Evolutionary conservation across 2,113 vertebrate species (phyloP).

Genomic region (Vanacampus margaritifer): DNA sequence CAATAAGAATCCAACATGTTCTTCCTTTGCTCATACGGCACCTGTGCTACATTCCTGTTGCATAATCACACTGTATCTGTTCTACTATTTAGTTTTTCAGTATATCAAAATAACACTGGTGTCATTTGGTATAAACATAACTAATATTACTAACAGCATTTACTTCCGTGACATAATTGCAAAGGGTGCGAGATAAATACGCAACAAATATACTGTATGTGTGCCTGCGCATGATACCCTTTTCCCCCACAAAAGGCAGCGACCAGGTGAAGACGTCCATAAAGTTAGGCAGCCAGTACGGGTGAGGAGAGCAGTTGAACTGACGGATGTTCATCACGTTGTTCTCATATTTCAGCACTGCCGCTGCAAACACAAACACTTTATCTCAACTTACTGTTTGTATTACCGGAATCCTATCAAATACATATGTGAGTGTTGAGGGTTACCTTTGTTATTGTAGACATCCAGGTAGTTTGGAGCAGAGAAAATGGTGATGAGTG

Average conservation of each 20-base stretch:
- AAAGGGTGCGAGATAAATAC: neutral
- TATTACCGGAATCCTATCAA: neutral
- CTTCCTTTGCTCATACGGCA: neutral
- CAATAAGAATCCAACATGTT: neutral
- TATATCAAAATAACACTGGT: neutral
- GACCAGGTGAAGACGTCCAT: conserved; percentile 84
- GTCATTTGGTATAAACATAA: neutral
- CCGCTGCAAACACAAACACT: conserved; percentile 58
- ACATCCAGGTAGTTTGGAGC: conserved; percentile 82
- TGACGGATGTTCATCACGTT: conserved; percentile 83
- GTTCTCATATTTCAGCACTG: conserved; percentile 81
- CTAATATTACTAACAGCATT: neutral
- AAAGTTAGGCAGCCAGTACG: conserved; percentile 82
- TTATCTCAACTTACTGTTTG: neutral
- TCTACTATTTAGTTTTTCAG: neutral
- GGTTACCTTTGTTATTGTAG: conserved; percentile 80
- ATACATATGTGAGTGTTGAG: neutral
- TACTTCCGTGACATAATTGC: neutral
- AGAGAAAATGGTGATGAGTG: conserved; percentile 81
- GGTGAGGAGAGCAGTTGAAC: conserved; percentile 81
- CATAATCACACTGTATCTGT: neutral
- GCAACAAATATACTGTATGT: neutral
- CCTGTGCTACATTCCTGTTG: neutral
- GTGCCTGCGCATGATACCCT: conserved; percentile 52
- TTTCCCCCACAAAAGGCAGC: conserved; percentile 80